A percentile compares a stretch with the other conserved stretches of the same genome.
Evolutionary conservation across 2,888 invertebrate genomes (phyloP).

Genomic region (Uloborus plumipes): DNA sequence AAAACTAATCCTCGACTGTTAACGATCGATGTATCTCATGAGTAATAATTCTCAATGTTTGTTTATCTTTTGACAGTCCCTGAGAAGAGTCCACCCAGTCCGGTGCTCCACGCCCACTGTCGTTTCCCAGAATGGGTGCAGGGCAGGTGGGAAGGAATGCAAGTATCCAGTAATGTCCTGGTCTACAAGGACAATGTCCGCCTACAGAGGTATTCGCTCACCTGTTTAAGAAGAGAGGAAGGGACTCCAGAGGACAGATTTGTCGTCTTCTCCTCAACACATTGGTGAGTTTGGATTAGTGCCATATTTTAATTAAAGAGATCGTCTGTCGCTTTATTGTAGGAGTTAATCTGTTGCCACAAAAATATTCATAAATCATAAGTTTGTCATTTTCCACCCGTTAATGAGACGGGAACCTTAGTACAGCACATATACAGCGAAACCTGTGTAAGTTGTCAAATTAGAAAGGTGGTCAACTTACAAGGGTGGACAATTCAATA

Average conservation of each 20-base stretch:
- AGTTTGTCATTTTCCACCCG: too few relatives aligned
- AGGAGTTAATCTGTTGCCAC: too few relatives aligned
- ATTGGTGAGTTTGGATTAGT: conserved; percentile 73
- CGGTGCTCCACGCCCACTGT: conserved; percentile 67
- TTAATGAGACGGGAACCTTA: too few relatives aligned
- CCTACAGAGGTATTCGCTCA: conserved; percentile 74
- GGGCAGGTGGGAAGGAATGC: conserved; percentile 77
- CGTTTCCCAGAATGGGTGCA: conserved; percentile 78
- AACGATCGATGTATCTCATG: too few relatives aligned
- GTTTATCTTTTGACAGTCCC: conserved; percentile 40
- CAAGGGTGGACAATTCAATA: too few relatives aligned
- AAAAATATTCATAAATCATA: too few relatives aligned
- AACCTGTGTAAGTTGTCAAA: too few relatives aligned
- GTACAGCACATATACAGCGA: neutral
- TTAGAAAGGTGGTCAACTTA: too few relatives aligned
- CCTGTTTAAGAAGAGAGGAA: conserved; percentile 71
- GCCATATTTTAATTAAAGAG: neutral
- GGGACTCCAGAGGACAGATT: conserved; percentile 73
- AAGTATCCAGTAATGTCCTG: conserved; percentile 73
- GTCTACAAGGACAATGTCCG: conserved; percentile 75
- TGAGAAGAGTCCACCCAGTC: conserved; percentile 56
- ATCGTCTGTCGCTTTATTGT: too few relatives aligned
- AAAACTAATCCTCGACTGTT: too few relatives aligned
- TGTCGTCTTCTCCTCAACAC: conserved; percentile 74
- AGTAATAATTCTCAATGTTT: too few relatives aligned